These are phyloP conservation scores for Heterodera filipjevi DNA, from an alignment of 2,888 invertebrate genomes.

Conservation along the genomic window DNA sequence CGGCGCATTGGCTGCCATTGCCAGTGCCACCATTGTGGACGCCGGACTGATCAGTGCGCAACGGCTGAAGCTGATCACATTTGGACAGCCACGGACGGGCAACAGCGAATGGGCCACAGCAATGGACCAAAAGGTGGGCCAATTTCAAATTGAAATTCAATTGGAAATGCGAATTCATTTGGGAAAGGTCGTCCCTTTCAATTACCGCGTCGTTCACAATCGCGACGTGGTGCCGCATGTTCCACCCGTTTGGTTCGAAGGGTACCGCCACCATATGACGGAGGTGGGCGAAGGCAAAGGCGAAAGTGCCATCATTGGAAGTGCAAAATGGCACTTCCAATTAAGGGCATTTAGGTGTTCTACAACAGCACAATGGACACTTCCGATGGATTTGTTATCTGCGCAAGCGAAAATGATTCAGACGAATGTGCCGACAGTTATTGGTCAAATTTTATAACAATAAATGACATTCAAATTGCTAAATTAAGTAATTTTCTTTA, in stretches of 20 bases:
- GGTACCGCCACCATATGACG: slow-evolving; percentile 35
- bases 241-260: slow-evolving; percentile 32
- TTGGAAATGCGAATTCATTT: not conserved
- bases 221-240: slow-evolving; percentile 37
- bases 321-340: not conserved
- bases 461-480: too few species aligned
- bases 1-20: slow-evolving; percentile 42
- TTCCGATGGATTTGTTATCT: not conserved
- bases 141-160: not conserved
- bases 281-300: slow-evolving; percentile 26
- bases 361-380: not conserved
- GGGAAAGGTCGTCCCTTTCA: slow-evolving; percentile 19
- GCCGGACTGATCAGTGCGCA: not conserved
- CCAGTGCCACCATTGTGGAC: slow-evolving; percentile 39
- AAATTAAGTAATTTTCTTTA: too few species aligned
- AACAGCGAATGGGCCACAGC: slow-evolving; percentile 29
- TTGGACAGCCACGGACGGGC: slow-evolving; percentile 41
- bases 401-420: not conserved
- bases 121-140: slow-evolving; percentile 24
- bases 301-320: too few species aligned
- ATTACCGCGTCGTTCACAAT: slow-evolving; percentile 34
- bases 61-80: slow-evolving; percentile 26
- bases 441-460: too few species aligned
- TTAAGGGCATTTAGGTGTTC: not conserved
- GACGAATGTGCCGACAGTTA: not conserved